Percentiles rank a stretch among this genome's conserved stretches.
phyloP scores from a whole-genome alignment of 2,888 invertebrate species.

The Spisula subtruncata region DNA sequence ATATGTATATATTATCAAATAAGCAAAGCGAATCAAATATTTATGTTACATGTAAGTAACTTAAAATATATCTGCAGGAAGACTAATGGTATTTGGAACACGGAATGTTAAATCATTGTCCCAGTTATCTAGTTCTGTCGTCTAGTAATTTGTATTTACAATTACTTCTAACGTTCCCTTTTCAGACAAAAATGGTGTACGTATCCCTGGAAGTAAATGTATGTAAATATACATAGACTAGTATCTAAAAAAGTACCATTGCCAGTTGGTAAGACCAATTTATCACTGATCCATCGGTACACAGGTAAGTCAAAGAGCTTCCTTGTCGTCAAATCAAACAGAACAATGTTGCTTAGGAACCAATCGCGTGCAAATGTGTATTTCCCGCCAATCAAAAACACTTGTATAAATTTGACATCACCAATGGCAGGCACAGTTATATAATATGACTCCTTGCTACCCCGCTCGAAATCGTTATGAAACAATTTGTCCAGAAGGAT shows the following conservation, averaged over 20 bases:
- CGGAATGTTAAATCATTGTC: too few species aligned
- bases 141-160: too few species aligned
- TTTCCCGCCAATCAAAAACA: conserved; percentile 69
- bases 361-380: conserved; percentile 63
- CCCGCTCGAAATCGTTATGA: conserved; percentile 70
- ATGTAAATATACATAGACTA: neutral
- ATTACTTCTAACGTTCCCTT: too few species aligned
- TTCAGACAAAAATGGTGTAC: too few species aligned
- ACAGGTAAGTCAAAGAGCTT: conserved; percentile 65
- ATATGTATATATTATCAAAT: too few species aligned
- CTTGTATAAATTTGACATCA: conserved; percentile 66
- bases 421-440: conserved; percentile 66
- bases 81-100: too few species aligned
- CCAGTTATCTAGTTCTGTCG: too few species aligned
- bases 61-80: too few species aligned
- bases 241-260: conserved; percentile 56
- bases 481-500: conserved; percentile 63
- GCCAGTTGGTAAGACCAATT: conserved; percentile 60
- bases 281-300: conserved; percentile 64
- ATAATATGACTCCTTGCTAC: conserved; percentile 69
- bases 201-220: too few species aligned
- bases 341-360: conserved; percentile 66
- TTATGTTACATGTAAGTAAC: too few species aligned
- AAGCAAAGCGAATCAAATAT: too few species aligned
- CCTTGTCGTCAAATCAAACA: conserved; percentile 64